Evolutionary conservation across 2,113 vertebrate species (phyloP).

Genomic region (Phyllopteryx taeniolatus): DNA sequence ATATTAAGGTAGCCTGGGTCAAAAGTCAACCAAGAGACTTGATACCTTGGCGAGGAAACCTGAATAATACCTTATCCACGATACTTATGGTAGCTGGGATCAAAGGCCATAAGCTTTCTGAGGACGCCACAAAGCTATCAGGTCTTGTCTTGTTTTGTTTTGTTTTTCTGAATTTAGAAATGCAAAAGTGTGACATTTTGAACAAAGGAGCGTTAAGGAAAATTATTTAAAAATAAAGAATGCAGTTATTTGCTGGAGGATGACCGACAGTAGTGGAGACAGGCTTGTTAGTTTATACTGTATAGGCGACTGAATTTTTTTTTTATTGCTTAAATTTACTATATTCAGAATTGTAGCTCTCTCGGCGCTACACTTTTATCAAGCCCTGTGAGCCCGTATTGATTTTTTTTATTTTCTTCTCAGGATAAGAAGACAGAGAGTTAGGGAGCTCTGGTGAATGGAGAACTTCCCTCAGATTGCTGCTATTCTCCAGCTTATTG

Average conservation of each 20-base stretch:
- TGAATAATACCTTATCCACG: neutral
- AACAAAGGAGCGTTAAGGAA: constrained; percentile 8
- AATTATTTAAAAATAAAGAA: constrained; percentile 21
- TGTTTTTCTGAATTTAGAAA: neutral
- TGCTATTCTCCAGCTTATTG: constrained; percentile 96
- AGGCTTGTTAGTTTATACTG: constrained; percentile 88
- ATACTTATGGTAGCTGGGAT: neutral
- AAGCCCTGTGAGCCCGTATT: constrained; percentile 93
- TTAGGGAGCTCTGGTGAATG: constrained; percentile 93
- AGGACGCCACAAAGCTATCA: neutral
- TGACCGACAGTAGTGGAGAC: constrained; percentile 86
- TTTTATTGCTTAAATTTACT: constrained; percentile 99
- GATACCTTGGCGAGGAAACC: neutral
- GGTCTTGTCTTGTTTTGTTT: neutral
- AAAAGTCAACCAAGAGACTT: neutral
- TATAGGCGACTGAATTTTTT: constrained; percentile 90
- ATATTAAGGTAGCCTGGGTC: neutral
- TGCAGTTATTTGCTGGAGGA: constrained; percentile 64
- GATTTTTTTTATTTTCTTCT: constrained; percentile 99
- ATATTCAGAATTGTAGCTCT: constrained; percentile 87
- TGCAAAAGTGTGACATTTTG: neutral
- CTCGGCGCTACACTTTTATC: constrained; percentile 90
- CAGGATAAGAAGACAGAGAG: constrained; percentile 99
- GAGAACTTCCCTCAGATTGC: constrained; percentile 98
- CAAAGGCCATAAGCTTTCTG: neutral